phyloP scores from a whole-genome alignment of 2,113 vertebrate genomes.

The Lophochroa leadbeateri region DNA sequence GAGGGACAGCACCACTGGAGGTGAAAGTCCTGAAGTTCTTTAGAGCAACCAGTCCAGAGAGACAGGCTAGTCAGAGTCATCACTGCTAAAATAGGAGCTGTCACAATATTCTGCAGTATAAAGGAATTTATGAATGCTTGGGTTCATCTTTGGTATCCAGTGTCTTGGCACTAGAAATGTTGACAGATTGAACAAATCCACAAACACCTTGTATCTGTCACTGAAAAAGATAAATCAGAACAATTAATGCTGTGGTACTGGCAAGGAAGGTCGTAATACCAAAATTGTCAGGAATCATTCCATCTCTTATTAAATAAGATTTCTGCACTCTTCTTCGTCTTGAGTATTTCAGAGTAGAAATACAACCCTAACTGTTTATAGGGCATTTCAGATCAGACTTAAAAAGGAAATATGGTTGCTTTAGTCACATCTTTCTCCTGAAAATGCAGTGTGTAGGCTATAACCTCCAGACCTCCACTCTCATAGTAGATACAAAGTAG shows the following conservation, averaged over 20 bases:
- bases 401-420: background rate
- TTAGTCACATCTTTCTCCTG: background rate
- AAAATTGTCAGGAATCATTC: background rate
- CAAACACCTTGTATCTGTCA: slow-evolving; percentile 97
- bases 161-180: slow-evolving; percentile 89
- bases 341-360: background rate
- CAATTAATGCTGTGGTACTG: background rate
- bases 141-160: slow-evolving; percentile 94
- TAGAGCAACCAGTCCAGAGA: background rate
- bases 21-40: background rate
- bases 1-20: background rate
- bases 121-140: slow-evolving; percentile 87
- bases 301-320: background rate
- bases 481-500: background rate
- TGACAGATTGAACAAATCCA: slow-evolving; percentile 97
- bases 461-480: background rate
- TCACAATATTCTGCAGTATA: slow-evolving; percentile 91
- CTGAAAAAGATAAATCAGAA: slow-evolving; percentile 72
- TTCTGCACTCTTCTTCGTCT: background rate
- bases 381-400: background rate
- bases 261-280: background rate
- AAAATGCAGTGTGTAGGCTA: background rate
- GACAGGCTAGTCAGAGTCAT: slow-evolving; percentile 87
- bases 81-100: slow-evolving; percentile 97
- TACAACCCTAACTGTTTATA: background rate